Evolutionary conservation across 1,140 invertebrate genomes (phyloP).

Genomic region (Lithobius niger): DNA sequence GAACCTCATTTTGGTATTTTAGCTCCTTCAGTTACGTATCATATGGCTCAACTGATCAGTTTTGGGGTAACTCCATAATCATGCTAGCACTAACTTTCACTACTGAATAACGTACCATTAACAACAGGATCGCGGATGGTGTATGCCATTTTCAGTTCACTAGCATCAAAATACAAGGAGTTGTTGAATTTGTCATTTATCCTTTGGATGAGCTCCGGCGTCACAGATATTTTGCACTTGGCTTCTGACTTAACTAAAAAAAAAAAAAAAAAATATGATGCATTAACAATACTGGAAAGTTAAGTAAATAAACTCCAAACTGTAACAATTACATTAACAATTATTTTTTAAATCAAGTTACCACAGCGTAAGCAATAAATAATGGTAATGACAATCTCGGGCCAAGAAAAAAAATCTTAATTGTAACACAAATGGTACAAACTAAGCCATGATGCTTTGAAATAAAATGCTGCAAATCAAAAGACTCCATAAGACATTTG

Average conservation of each 20-base stretch:
- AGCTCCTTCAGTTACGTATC: constrained; percentile 44
- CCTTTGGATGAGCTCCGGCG: constrained; percentile 35
- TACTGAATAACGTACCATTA: constrained; percentile 32
- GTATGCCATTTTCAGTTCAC: constrained; percentile 64
- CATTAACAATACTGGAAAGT: background rate
- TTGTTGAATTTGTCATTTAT: constrained; percentile 68
- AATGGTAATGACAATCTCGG: too few species aligned
- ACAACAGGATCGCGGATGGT: constrained; percentile 80
- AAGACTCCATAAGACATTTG: too few species aligned
- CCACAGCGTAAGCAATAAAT: too few species aligned
- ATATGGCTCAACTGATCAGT: constrained; percentile 56
- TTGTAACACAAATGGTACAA: too few species aligned
- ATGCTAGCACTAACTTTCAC: too few species aligned
- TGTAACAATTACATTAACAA: background rate
- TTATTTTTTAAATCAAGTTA: too few species aligned
- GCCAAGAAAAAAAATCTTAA: too few species aligned
- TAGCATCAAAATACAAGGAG: constrained; percentile 62
- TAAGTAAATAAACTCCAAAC: background rate
- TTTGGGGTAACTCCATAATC: too few species aligned
- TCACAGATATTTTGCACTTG: constrained; percentile 7
- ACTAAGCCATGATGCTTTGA: too few species aligned
- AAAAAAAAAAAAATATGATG: constrained; percentile 9
- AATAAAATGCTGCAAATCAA: too few species aligned
- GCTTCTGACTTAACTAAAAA: constrained; percentile 24
- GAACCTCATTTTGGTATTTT: constrained; percentile 36